Percentiles rank a stretch among this genome's conserved stretches.
Conservation (phyloP, 2,113 vertebrate species). For the Dicaeum eximium region DNA sequence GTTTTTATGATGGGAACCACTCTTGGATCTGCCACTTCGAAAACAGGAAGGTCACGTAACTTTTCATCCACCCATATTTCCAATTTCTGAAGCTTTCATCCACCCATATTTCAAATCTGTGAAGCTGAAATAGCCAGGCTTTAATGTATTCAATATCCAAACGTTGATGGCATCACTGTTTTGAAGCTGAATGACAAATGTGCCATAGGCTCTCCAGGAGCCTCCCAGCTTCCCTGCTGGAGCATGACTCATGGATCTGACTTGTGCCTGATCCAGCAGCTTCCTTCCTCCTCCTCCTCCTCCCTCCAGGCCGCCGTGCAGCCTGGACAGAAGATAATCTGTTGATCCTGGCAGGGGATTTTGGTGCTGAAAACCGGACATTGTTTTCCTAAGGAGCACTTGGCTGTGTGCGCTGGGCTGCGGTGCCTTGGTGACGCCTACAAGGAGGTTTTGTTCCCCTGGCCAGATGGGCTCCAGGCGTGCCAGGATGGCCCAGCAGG, state of each 20-base stretch:
- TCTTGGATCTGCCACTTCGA: background rate
- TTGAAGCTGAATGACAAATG: background rate
- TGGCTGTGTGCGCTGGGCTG: background rate
- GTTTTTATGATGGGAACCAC: background rate
- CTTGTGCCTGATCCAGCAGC: background rate
- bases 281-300: background rate
- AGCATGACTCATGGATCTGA: background rate
- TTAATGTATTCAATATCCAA: background rate
- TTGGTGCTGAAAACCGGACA: background rate
- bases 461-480: background rate
- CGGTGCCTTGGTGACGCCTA: background rate
- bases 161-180: background rate
- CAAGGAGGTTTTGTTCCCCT: background rate
- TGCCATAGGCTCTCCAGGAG: background rate
- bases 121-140: background rate
- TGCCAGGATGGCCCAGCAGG: background rate
- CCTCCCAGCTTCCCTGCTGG: background rate
- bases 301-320: background rate
- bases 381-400: background rate
- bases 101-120: background rate
- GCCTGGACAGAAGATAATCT: background rate
- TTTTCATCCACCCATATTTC: background rate
- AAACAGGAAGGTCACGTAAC: fast-evolving
- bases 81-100: background rate
- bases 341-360: background rate